These are phyloP conservation scores for Platerodrilus igneus DNA, from an alignment of 2,888 invertebrate species.

Conservation along the genomic window DNA sequence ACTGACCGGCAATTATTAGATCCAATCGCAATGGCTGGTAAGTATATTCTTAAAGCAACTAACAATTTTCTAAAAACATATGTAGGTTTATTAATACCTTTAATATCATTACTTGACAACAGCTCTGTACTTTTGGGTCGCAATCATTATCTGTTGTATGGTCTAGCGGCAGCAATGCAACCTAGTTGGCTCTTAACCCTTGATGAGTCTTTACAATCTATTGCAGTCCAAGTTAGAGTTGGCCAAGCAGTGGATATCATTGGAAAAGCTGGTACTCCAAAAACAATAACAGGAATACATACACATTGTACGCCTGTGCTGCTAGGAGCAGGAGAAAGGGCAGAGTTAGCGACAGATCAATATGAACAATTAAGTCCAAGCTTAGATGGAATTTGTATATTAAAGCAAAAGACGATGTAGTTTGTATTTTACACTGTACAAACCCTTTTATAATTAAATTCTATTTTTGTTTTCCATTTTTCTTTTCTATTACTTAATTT, in stretches of 20 bases:
- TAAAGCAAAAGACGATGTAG: constrained; percentile 95
- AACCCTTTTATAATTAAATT: too few relatives aligned
- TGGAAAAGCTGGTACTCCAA: constrained; percentile 98
- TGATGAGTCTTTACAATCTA: constrained; percentile 85
- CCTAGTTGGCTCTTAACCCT: constrained; percentile 97
- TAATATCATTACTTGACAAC: constrained; percentile 40
- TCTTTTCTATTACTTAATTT: too few relatives aligned
- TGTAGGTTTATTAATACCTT: constrained; percentile 39
- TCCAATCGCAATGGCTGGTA: constrained; percentile 90
- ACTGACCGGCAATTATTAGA: constrained; percentile 90
- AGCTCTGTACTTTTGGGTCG: constrained; percentile 67
- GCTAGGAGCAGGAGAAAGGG: constrained; percentile 91
- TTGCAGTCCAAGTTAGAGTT: constrained; percentile 87
- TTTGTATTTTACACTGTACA: too few relatives aligned
- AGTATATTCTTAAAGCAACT: constrained; percentile 2
- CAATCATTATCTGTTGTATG: constrained; percentile 91
- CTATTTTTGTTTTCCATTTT: too few relatives aligned
- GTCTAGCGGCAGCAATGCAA: constrained; percentile 93
- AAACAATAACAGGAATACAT: constrained; percentile 98
- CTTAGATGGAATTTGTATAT: constrained; percentile 97
- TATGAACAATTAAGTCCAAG: constrained; percentile 87
- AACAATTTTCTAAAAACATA: constrained; percentile 50
- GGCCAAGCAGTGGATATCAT: constrained; percentile 97
- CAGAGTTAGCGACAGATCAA: constrained; percentile 96
- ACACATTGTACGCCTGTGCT: constrained; percentile 98